Base-by-base conservation (phyloP, 1,140 invertebrate species). In the Aphelinus certus region DNA sequence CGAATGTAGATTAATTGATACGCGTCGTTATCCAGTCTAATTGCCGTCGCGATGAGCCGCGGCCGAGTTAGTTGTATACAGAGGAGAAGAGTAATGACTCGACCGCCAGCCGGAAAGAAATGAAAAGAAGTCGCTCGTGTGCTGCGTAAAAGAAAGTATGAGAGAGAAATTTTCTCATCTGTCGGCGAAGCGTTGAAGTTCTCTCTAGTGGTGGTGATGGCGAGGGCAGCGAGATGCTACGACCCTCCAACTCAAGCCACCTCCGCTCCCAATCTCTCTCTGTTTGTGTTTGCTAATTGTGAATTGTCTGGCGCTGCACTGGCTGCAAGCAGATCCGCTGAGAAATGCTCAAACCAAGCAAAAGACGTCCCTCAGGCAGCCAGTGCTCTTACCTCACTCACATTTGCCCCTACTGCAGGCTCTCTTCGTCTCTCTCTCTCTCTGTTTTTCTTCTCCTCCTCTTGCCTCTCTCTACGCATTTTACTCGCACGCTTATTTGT, bases 201-300 rank as follows among this genome's bases (percentile, higher is more conserved):
- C 57, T 67, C 63, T 49, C 65, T 26, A 26, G 26, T 26, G 26
- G 26, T 26, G 26, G 69, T 56, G 58, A 62, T 57, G 62, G 42
- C 64, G 26, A 2, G n/a, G 53, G 46, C 70, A 69, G 43, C 53
- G 61, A 71, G 72, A 51, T 60, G n/a, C 46, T 49, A 62, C 66
- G 79, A 75, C 75, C 46, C 51, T n/a, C 45, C 46, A 9, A n/a
- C 47, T 56, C 42, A n/a, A 10, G 6, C 51, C 48, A 26, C 55
- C 6, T 57, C 49, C 47, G 9, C 67, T 49, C 46, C 49, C 69
- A 48, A 3, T 10, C 55, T 68, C 73, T 79, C 84, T 85, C 76
- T 83, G 84, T 87, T 87, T 87, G 85, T 86, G 83, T 88, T 88
- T 87, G 84, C 85, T 88, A 88, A 88, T 88, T 88, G 87, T 85